Evolutionary conservation across 53 echinoderm and acorn worm species (phyloP), one percentile per base, ranked within the genome.

Genomic region (Pentamera pediparva): DNA sequence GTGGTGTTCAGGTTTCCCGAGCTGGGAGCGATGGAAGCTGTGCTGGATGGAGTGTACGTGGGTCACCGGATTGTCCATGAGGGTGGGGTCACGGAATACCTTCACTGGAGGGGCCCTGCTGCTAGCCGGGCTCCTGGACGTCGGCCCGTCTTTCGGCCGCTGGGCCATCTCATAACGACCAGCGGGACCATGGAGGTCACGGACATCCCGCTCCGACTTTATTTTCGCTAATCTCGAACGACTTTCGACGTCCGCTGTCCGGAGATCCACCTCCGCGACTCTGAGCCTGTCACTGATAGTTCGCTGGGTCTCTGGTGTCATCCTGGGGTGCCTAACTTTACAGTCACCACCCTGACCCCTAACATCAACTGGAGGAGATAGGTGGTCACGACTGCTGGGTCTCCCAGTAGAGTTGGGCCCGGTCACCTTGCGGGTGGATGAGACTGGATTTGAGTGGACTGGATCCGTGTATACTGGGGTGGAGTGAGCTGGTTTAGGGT

Each of bases 11-110:
- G 33, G 35, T 36, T 51, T 51, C 35, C 38, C 32, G 39, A 84
- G 59, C 43, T 69, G 83, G n/a, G n/a, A n/a, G n/a, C n/a, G n/a
- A 34, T 82, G 62, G 37, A 74, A 82, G 52, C 86, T 83, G 56
- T 98, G 98, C 59, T 98, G 98, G 39, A 98, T 88, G 26, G 98
- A 98, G 62, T 91, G 85, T 45, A 98, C 89, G 51, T 98, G 91
- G 37, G 78, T 98, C 21, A 98, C 91, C 35, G 83, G 72, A 27
- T 83, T 71, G 67, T 98, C 98, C 37, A 59, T 82, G 71, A 98
- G 74, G 56, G 78, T 98, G 3, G 98, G 98, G 58, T 98, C 98
- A n/a, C 98, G 88, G 38, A 85, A 98, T 13, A 98, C 91, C 76
- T 89, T 59, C 10, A 98, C 89, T 50, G 98, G 98, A 26, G 80